These are phyloP conservation scores for Gari tellinella DNA, from an alignment of 2,888 invertebrate species.

Conservation along the genomic window DNA sequence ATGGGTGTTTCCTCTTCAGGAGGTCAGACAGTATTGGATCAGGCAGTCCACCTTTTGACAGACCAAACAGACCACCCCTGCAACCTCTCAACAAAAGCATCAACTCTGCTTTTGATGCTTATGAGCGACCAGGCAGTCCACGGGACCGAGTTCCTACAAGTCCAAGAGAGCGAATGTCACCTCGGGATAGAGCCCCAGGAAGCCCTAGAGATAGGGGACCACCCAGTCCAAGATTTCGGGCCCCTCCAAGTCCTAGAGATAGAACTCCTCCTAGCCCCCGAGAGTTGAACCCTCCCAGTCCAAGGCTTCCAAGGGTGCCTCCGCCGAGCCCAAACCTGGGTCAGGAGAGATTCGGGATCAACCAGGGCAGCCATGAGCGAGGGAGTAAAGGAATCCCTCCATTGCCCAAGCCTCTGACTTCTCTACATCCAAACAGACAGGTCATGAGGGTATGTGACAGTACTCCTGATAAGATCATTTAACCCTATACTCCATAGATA, in stretches of 20 bases:
- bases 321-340: conserved; percentile 53
- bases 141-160: conserved; percentile 1
- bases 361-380: conserved; percentile 28
- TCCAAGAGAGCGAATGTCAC: not conserved
- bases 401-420: conserved; percentile 17
- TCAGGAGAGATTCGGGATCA: conserved; percentile 42
- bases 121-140: conserved; percentile 68
- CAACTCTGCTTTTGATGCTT: conserved; percentile 71
- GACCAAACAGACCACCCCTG: conserved; percentile 64
- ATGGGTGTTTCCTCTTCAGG: conserved; percentile 4
- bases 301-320: conserved; percentile 52
- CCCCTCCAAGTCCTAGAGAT: conserved; percentile 36
- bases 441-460: no score
- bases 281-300: conserved; percentile 50
- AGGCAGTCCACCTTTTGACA: conserved; percentile 56
- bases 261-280: conserved; percentile 44
- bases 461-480: no score
- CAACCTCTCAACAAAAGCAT: conserved; percentile 67
- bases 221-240: conserved; percentile 34
- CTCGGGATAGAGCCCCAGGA: not conserved
- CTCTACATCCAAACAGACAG: conserved; percentile 35
- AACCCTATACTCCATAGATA: no score
- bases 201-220: conserved; percentile 32
- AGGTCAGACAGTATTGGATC: conserved; percentile 43
- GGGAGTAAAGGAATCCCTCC: conserved; percentile 19